Base-by-base conservation (phyloP, 2,888 invertebrate genomes). In the Drosophila lacicola region DNA sequence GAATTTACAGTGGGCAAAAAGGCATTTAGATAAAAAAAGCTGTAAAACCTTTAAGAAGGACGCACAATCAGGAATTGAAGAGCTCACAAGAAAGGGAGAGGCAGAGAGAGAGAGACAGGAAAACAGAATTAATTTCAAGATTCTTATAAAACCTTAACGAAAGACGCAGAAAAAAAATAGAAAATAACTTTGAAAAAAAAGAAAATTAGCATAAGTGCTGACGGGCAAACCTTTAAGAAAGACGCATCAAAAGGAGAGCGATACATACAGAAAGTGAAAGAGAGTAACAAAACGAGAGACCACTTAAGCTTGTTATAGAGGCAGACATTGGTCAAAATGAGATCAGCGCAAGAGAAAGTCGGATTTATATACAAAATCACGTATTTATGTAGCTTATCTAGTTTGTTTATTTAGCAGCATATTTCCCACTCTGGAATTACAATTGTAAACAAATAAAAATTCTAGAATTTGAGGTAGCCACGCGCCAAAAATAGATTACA, bases 21-120 rank as follows among this genome's bases (percentile, higher is more conserved):
- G 49, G 44, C 45, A 29, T 54, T 29, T 47, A 14, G 25, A 41
- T 41, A 55, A 45, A 45, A 45, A 44, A 36, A 36, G n/a, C 39
- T 45, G 62, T 4, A 11, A 58, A 58, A 36, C 29, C 21, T 19
- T 50, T 50, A 21, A 60, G 36, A 45, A 33, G 14, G n/a, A 13
- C 25, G 39, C 58, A 36, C 17, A 36, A 44, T 49, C n/a, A n/a
- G 63, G 8, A 42, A 63, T 46, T 17, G 11, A 36, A 17, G 11
- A 54, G 13, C 14, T 54, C 11, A 42, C n/a, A 33, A 54, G 21
- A 34, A 11, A 21, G 1, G 5, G 11, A 1, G 10, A 13, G 14
- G 13, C 0, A 6, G 21, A 39, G n/a, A 5, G n/a, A 5, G 37
- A 2, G 39, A 2, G 39, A 19, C 6, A 6, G 13, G 19, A 2